These are phyloP conservation scores for Piscicola geometra DNA, from an alignment of 2,888 invertebrate species.

Conservation along the genomic window DNA sequence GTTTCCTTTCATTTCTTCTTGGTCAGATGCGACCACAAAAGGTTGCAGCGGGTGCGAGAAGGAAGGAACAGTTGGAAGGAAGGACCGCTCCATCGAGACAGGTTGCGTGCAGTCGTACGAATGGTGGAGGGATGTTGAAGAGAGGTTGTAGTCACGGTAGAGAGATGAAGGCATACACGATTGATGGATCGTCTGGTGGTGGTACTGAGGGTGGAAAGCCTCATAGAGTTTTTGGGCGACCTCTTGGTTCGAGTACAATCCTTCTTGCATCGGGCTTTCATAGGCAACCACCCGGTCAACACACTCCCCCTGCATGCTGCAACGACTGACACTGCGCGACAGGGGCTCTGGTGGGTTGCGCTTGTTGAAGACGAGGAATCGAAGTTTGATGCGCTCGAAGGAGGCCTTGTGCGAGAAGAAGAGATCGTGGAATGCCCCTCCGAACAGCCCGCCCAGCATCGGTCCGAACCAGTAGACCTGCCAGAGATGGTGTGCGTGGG, in stretches of 20 bases:
- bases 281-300: neutral
- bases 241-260: neutral
- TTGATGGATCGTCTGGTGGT: neutral
- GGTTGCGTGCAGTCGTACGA: too few species aligned
- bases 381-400: slow-evolving; percentile 36
- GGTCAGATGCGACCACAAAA: too few species aligned
- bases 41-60: too few species aligned
- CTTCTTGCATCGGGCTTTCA: too few species aligned
- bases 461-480: slow-evolving; percentile 42
- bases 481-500: neutral
- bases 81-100: too few species aligned
- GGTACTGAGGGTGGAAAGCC: neutral
- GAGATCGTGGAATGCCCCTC: slow-evolving; percentile 37
- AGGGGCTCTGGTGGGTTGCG: neutral
- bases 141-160: neutral
- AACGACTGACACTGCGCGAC: neutral
- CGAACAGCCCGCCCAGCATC: slow-evolving; percentile 37
- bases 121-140: too few species aligned
- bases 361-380: slow-evolving; percentile 37
- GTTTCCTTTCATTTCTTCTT: too few species aligned
- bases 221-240: neutral
- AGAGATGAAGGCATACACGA: neutral
- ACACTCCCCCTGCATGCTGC: neutral
- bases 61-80: neutral
- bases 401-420: slow-evolving; percentile 39